A percentile compares a stretch with the other conserved stretches of the same genome.
These are phyloP conservation scores for Argyresthia goedartella DNA, from an alignment of 2,888 invertebrate genomes.

Conservation along the genomic window DNA sequence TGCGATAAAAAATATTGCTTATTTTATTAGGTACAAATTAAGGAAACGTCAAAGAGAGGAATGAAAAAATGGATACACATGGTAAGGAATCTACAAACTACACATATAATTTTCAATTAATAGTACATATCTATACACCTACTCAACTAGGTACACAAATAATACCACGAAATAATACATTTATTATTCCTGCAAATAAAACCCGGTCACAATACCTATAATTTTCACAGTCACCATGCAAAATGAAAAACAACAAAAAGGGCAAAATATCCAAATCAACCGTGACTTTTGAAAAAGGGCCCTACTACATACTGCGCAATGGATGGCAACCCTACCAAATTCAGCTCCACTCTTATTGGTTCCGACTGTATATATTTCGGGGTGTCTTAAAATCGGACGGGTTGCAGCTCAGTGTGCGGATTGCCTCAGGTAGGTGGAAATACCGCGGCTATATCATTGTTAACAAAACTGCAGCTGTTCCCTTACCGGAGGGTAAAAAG, in stretches of 20 bases:
- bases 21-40: no score
- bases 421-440: slow-evolving; percentile 56
- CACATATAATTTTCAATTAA: no score
- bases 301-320: slow-evolving; percentile 38
- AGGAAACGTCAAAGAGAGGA: no score
- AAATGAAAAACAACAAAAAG: slow-evolving; percentile 60
- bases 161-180: no score
- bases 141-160: no score
- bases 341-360: slow-evolving; percentile 12
- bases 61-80: no score
- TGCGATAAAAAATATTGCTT: no score
- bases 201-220: slow-evolving; percentile 15
- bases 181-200: neutral
- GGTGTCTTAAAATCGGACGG: slow-evolving; percentile 25
- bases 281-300: slow-evolving; percentile 65
- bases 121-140: no score
- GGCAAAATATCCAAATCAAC: slow-evolving; percentile 65
- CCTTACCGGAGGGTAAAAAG: slow-evolving; percentile 62
- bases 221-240: slow-evolving; percentile 57
- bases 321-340: slow-evolving; percentile 34
- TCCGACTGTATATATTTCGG: slow-evolving; percentile 6
- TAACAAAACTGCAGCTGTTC: slow-evolving; percentile 66
- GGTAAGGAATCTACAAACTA: no score
- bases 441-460: slow-evolving; percentile 67
- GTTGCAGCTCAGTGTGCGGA: slow-evolving; percentile 41